phyloP scores from a whole-genome alignment of 92 coral and sea anemone species.

The Heliopora coerulea region DNA sequence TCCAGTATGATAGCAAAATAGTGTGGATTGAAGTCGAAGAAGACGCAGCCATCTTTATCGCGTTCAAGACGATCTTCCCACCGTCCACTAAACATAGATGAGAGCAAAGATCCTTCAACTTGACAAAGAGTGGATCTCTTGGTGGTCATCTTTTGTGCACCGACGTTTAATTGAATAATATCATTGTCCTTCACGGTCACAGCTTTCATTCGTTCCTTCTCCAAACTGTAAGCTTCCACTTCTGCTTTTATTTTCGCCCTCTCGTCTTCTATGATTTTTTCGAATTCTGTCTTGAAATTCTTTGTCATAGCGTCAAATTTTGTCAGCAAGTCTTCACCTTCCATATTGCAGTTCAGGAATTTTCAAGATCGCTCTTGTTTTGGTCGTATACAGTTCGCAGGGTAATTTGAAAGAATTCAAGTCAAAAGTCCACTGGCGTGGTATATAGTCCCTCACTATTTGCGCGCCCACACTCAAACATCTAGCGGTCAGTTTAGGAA shows the following conservation, averaged over 20 bases:
- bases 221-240: not conserved
- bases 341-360: not conserved
- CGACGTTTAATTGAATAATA: not conserved
- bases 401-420: too few species aligned
- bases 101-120: conserved; percentile 12
- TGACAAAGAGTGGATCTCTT: conserved; percentile 30
- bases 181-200: not conserved
- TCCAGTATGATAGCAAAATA: not conserved
- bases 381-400: too few species aligned
- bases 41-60: conserved; percentile 17
- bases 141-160: not conserved
- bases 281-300: not conserved
- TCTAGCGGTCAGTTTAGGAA: too few species aligned
- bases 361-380: too few species aligned
- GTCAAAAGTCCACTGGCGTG: too few species aligned
- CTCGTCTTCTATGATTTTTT: conserved; percentile 1
- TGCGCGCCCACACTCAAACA: too few species aligned
- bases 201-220: conserved; percentile 12
- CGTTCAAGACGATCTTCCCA: conserved; percentile 13
- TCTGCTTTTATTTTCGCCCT: not conserved
- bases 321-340: not conserved
- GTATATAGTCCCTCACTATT: too few species aligned
- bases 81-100: conserved; percentile 11
- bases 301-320: not conserved
- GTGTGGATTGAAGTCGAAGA: conserved; percentile 13